Evolutionary conservation across 2,113 vertebrate genomes (phyloP).

Genomic region (Tonatia bakeri): DNA sequence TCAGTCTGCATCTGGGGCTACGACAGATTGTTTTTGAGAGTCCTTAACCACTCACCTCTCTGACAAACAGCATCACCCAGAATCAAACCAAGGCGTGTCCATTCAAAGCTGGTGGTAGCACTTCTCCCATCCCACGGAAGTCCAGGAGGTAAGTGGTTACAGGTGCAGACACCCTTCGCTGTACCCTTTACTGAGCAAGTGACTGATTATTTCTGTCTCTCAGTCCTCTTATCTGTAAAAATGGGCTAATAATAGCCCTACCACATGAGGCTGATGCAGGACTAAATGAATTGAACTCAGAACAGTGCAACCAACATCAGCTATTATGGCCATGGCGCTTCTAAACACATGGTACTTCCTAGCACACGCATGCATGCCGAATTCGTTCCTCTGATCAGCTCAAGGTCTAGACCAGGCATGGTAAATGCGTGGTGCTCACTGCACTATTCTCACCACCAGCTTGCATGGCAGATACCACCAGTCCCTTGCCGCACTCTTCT

Average conservation of each 20-base stretch:
- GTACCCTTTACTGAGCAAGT: neutral
- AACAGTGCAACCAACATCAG: rapidly evolving
- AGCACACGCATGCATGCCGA: rapidly evolving
- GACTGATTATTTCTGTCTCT: neutral
- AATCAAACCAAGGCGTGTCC: neutral
- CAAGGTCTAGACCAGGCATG: neutral
- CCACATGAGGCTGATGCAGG: neutral
- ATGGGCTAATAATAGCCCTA: neutral
- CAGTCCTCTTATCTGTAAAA: neutral
- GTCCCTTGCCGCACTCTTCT: neutral
- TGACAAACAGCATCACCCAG: neutral
- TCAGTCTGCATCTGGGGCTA: neutral
- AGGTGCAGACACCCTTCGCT: neutral
- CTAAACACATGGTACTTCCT: neutral
- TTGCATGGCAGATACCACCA: neutral
- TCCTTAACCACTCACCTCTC: no score
- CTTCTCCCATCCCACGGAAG: neutral
- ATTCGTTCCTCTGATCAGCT: neutral
- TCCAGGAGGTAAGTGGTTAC: neutral
- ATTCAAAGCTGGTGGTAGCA: neutral
- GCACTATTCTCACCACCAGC: rapidly evolving
- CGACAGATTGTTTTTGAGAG: neutral
- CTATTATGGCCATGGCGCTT: neutral
- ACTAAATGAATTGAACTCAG: neutral
- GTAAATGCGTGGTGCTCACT: neutral